Evolutionary conservation across 2,888 invertebrate genomes (phyloP).

Genomic region (Tenthredo mesomela): DNA sequence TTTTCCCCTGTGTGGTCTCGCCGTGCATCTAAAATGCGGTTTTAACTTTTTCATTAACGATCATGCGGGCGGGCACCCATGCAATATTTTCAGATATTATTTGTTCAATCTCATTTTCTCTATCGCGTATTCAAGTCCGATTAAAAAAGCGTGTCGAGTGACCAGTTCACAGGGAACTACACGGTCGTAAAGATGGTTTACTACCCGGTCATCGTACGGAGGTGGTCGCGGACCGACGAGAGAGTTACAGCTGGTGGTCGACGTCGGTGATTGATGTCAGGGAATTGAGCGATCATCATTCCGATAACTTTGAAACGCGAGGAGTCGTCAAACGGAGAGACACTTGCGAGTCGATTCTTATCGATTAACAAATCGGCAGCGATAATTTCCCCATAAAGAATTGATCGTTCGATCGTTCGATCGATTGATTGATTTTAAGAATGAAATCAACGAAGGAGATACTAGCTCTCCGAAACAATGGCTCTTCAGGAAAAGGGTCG

Average conservation of each 20-base stretch:
- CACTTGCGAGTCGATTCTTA: conserved; percentile 25
- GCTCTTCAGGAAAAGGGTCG: conserved; percentile 56
- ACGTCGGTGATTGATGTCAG: conserved; percentile 72
- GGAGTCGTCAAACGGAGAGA: conserved; percentile 31
- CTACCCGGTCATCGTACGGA: conserved; percentile 59
- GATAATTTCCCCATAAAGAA: conserved; percentile 37
- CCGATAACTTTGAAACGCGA: conserved; percentile 62
- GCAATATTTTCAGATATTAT: not conserved
- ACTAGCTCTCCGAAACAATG: conserved; percentile 45
- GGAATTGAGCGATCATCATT: conserved; percentile 72
- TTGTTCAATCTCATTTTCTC: not conserved
- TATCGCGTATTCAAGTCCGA: not conserved
- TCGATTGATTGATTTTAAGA: conserved; percentile 18
- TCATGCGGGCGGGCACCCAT: no score
- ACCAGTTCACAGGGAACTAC: not conserved
- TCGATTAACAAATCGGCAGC: conserved; percentile 38
- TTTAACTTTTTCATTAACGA: conserved; percentile 18
- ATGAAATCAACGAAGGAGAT: not conserved
- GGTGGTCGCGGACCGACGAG: conserved; percentile 51
- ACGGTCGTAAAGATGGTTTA: conserved; percentile 72
- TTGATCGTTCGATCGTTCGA: not conserved
- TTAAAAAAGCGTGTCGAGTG: conserved; percentile 15
- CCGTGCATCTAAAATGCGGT: not conserved
- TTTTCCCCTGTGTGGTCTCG: no score
- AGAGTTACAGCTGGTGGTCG: conserved; percentile 63